Evolutionary conservation across 1,140 invertebrate species (phyloP).

Genomic region (Megalonaias nervosa): DNA sequence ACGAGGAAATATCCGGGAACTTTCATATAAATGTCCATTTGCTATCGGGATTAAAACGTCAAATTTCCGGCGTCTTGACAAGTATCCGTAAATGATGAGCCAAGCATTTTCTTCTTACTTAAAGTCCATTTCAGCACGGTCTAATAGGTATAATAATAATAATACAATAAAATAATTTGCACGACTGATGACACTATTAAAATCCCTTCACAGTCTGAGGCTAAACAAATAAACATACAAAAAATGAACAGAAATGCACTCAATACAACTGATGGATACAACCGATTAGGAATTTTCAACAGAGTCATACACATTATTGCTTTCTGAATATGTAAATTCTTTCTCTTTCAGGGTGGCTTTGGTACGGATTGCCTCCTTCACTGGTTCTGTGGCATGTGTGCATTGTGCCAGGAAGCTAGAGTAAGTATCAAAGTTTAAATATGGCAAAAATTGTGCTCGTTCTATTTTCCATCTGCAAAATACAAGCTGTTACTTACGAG

Average conservation of each 20-base stretch:
- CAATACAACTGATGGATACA: neutral
- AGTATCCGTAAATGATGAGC: too few relatives aligned
- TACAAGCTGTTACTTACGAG: too few relatives aligned
- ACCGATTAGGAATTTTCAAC: neutral
- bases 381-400: constrained; percentile 50
- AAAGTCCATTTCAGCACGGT: too few relatives aligned
- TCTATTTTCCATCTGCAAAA: too few relatives aligned
- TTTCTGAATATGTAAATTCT: neutral
- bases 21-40: too few relatives aligned
- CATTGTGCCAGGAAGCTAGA: constrained; percentile 52
- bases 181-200: neutral
- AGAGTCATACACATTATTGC: neutral
- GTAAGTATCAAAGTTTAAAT: constrained; percentile 28
- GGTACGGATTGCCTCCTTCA: constrained; percentile 45
- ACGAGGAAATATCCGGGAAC: too few relatives aligned
- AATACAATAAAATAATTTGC: neutral
- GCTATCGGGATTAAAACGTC: too few relatives aligned
- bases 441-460: too few relatives aligned
- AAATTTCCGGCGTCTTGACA: too few relatives aligned
- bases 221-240: too few relatives aligned
- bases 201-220: neutral
- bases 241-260: neutral
- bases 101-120: too few relatives aligned
- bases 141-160: too few relatives aligned
- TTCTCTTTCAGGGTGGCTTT: constrained; percentile 44